Base-by-base conservation (phyloP, 1,140 invertebrate species). In the Drosophila azteca region DNA sequence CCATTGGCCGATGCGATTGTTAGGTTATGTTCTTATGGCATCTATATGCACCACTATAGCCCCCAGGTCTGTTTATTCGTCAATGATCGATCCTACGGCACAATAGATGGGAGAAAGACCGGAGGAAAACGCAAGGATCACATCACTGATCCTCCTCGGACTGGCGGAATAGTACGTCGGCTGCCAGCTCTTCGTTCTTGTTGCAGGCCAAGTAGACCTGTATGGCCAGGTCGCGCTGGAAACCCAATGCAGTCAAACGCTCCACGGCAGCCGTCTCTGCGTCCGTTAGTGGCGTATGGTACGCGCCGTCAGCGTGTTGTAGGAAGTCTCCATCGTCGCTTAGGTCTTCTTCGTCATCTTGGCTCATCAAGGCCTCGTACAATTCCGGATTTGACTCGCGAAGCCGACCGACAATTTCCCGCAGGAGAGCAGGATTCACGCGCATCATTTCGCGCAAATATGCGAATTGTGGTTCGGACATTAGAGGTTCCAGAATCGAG, bases 121-220 rank as follows among this genome's bases (percentile, higher is more conserved):
- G 11, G 35, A 13, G 35, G 11, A 26, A 4, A 26, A 26, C 17
- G 17, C 24, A 26, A 26, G 24, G 24, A 26, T 4, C 4, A 5
- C 24, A 13, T 39, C 3, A 39, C 6, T 69, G 55, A 6, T 87
- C 77, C 6, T 80, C 82, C 29, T 90, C 87, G 43, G 71, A 69
- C 44, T 90, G 68, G 3, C 82, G 74, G 46, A 90, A 80, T 0
- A 90, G 66, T 17, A 90, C 64, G 24, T 90, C 75, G 5, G 90
- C 90, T 6, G 90, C 55, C n/a, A 82, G 50, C 39, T 83, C 84
- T 48, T 91, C 90, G 31, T 91, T 75, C 57, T 75, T 90, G 17
- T 90, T 77, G 45, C 90, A 91, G n/a, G 82, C 85, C 35, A 91
- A 22, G 24, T 88, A 91, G 6, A 81, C 68, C 51, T 83, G 79